Base-by-base conservation (phyloP, 2,113 vertebrate species). In the Limnothrissa miodon region DNA sequence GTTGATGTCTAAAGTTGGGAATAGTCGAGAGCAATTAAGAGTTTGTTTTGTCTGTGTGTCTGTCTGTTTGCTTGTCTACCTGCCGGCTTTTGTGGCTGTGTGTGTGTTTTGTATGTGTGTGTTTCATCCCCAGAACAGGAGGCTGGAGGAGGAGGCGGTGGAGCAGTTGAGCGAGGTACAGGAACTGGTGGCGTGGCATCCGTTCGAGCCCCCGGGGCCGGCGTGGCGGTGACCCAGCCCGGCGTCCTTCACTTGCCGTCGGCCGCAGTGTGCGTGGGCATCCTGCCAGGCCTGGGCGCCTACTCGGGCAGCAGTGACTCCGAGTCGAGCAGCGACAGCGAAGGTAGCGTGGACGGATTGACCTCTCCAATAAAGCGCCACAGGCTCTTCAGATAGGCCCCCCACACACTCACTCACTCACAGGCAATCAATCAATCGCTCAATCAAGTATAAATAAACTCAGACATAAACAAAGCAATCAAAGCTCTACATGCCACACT, bases 231-330 rank as follows among this genome's bases (percentile, higher is more conserved):
- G 10, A 66, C 45, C 9, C 29, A 82, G 39, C 89, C 83, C 88
- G 87, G 96, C 0, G 59, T 94, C 0, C 87, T 99, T 6, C 97
- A 97, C 89, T 96, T 97, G 83, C 98, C 98, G 4, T 96, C 98
- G 0, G 98, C 98, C 0, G 96, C 98, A 0, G 96, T 99, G 87
- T 99, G 98, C 80, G 96, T 99, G 0, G 97, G 98, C 81, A 97
- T 99, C 92, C 94, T 99, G 83, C 98, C 98, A 0, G 98, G 98
- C 84, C 93, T 99, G 29, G 97, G 96, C 0, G 97, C 95, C 83
- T 99, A 99, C 91, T 99, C 98, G 0, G 97, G 97, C 81, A 99
- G 98, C 96, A 99, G 98, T 7, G 97, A 99, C 83, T 99, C 98
- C 0, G 97, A 99, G 90, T 98, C 97, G 92, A 99, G 98, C 95